Base-by-base conservation (phyloP, 2,888 invertebrate species). In the Coecobrya sp. region DNA sequence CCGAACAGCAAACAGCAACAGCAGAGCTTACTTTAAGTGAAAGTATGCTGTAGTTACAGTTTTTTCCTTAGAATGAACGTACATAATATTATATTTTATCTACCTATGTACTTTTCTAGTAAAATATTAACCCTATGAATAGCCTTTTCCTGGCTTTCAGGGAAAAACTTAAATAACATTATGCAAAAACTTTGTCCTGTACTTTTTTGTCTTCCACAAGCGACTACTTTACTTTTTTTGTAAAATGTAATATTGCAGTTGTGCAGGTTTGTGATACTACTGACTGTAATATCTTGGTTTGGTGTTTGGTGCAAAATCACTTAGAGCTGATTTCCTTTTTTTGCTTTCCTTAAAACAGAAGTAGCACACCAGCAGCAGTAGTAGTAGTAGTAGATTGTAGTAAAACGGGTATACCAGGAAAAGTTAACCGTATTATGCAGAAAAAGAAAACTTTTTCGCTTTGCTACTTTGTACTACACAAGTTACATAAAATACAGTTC, bases 61-160 rank as follows among this genome's bases (percentile, higher is more conserved):
- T 55, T 27, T 65, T 30, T 55, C 1, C 13, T 27, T 25, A 7
- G 7, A 52, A 45, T 25, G 76, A 76, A 52, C 13, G 7, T 76
- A 27, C 49, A 76, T 19, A 49, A 11, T 22, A 42, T 42, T 42
- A 36, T 42, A 42, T 10, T 73, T 45, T 73, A 30, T 22, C 36
- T 73, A 79, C 79, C 52, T 27, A 52, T 55, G 16, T 52, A 16
- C 55, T 79, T 79, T 52, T 79, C 52, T 25, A n/a, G 52, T 79
- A 27, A 79, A 79, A 79, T 79, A 79, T 79, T 79, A 79, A 79
- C 79, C 79, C 4, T 79, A 79, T 79, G 79, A 79, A 79, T 79
- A 52, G 79, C 52, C 79, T 79, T 79, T 79, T 30, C 49, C 76
- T 76, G 27, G 16, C n/a, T 52, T 79, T 52, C 76, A 79, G 27